A percentile compares a stretch with the other conserved stretches of the same genome.
Evolutionary conservation across 2,888 invertebrate genomes (phyloP).

Genomic region (Xanthia togata): DNA sequence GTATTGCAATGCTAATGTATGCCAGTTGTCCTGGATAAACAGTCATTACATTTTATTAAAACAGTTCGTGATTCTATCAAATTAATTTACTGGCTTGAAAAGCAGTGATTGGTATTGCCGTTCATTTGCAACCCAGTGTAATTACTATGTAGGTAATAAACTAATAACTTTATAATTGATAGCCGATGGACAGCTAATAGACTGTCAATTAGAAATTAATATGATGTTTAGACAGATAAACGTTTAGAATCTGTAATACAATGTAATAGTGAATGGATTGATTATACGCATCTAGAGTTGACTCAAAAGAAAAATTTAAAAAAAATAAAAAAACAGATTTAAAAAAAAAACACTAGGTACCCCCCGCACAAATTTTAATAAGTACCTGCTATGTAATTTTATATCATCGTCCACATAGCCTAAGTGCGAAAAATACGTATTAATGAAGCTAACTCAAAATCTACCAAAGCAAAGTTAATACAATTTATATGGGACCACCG

Average conservation of each 20-base stretch:
- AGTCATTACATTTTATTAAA: slow-evolving; percentile 37
- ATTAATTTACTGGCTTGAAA: slow-evolving; percentile 39
- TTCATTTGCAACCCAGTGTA: slow-evolving; percentile 38
- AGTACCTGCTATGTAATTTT: no score
- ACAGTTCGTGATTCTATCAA: slow-evolving; percentile 52
- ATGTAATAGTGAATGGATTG: background rate
- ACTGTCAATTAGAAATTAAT: slow-evolving; percentile 21
- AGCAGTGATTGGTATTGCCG: slow-evolving; percentile 16
- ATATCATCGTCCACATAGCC: no score
- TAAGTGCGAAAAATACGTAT: no score
- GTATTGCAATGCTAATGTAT: slow-evolving; percentile 34
- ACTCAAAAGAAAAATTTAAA: background rate
- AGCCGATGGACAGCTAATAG: background rate
- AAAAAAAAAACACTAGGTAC: no score
- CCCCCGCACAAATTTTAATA: no score
- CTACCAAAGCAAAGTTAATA: no score
- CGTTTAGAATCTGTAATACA: background rate
- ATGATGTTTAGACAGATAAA: slow-evolving; percentile 15
- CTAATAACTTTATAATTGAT: slow-evolving; percentile 22
- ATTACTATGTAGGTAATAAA: slow-evolving; percentile 20
- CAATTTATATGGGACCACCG: no score
- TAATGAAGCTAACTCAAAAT: no score
- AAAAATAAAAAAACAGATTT: no score
- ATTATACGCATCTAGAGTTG: background rate
- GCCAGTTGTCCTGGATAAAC: slow-evolving; percentile 44